Conservation (phyloP, 2,113 vertebrate species). For the Dinomys branickii region DNA sequence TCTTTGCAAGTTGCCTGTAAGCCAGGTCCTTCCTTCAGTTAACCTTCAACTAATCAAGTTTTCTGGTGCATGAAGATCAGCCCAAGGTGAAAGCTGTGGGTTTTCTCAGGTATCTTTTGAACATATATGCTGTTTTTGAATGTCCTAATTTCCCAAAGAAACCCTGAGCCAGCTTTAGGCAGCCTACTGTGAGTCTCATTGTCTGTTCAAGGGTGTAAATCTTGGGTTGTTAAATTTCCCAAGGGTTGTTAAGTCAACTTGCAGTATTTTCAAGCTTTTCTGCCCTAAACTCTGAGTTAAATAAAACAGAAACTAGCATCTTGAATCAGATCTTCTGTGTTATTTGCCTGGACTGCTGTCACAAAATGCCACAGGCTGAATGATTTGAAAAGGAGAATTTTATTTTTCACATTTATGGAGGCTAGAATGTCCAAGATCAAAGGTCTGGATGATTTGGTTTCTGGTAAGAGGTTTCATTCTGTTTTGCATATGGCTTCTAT, state of each 20-base stretch:
- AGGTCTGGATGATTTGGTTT: neutral
- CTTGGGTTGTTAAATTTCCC: too few relatives aligned
- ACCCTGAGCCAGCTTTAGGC: neutral
- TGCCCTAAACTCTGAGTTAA: neutral
- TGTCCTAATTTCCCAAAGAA: constrained; percentile 25
- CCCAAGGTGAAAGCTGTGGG: neutral
- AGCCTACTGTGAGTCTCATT: neutral
- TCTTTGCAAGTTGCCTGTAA: neutral
- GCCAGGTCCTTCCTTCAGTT: neutral
- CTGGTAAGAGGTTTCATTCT: neutral
- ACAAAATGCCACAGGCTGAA: neutral
- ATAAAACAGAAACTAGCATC: neutral
- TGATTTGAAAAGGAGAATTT: neutral
- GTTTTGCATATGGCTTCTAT: neutral
- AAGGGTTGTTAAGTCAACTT: neutral
- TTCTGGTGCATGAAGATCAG: neutral
- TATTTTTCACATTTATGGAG: neutral
- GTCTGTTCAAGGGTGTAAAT: too few relatives aligned
- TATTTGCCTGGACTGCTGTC: neutral
- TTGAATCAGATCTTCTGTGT: neutral
- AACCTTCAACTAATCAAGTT: neutral
- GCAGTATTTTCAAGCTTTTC: neutral
- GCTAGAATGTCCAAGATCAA: neutral
- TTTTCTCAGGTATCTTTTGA: neutral
- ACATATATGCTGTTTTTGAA: neutral